A percentile compares a stretch with the other conserved stretches of the same genome.
These are phyloP conservation scores for Cantharis rustica DNA, from an alignment of 2,888 invertebrate species.

Conservation along the genomic window DNA sequence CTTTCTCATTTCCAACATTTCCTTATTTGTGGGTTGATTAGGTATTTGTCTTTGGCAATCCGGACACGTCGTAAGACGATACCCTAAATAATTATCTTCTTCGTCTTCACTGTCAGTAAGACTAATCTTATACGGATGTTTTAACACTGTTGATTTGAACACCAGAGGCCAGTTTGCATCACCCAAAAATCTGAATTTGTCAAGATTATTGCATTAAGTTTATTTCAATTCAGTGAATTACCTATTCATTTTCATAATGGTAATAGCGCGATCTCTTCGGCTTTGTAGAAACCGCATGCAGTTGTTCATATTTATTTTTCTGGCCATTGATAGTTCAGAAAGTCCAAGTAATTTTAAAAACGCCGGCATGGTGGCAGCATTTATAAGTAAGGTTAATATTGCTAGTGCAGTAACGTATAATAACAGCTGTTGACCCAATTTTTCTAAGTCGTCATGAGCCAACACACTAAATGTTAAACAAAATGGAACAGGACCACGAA, in stretches of 20 bases:
- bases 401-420: conserved; percentile 17
- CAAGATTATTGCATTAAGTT: not conserved
- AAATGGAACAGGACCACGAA: conserved; percentile 15
- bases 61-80: conserved; percentile 60
- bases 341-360: conserved; percentile 22
- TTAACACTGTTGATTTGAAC: conserved; percentile 60
- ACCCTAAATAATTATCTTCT: conserved; percentile 55
- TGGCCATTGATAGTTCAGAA: conserved; percentile 53
- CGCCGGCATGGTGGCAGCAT: conserved; percentile 5
- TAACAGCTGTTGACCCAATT: not conserved
- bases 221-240: not conserved
- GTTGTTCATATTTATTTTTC: conserved; percentile 63
- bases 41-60: conserved; percentile 63
- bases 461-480: conserved; percentile 14
- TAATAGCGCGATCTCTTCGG: conserved; percentile 59
- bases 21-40: conserved; percentile 62
- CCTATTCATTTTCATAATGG: conserved; percentile 66
- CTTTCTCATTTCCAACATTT: conserved; percentile 52
- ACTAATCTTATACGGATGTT: conserved; percentile 63
- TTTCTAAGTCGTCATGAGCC: not conserved
- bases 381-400: conserved; percentile 19
- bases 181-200: conserved; percentile 57
- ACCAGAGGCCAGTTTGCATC: conserved; percentile 69
- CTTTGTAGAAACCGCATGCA: conserved; percentile 59
- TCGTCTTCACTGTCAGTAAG: conserved; percentile 55